Evolutionary conservation across 2,888 invertebrate species (phyloP), one percentile per base, ranked within the genome.

Genomic region (Mellilla xanthometata): DNA sequence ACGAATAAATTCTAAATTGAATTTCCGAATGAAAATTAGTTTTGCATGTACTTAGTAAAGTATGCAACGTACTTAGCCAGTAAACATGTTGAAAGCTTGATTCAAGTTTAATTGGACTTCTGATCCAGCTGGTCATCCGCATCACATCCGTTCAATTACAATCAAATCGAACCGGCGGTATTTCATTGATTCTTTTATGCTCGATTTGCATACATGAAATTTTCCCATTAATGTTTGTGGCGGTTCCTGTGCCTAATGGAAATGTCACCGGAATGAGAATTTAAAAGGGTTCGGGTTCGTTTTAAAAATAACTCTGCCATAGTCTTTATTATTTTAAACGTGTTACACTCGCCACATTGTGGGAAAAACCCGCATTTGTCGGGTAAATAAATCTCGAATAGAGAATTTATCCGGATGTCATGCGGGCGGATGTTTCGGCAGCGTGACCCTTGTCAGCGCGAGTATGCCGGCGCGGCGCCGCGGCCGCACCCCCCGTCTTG

Each of bases 381-480:
- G 32, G 31, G 47, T 46, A 40, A 48, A 54, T 73, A 73, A 70
- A 74, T 75, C 63, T 66, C 47, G 56, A 60, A 68, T 64, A 60
- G 50, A 61, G 57, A 58, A 65, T 63, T 63, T 62, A 52, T 48
- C 61, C 61, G 65, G 66, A 70, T 72, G 72, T 72, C 69, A 73
- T 71, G 32, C 63, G 49, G 52, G 62, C 62, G 71, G 62, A 67
- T 73, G 72, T 77, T 79, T 76, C 73, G 74, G 74, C 71, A 71
- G 65, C 68, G 55, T 65, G 69, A 76, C 75, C 77, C 75, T 72
- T 67, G 75, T 78, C 73, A 70, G 60, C 46, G 54, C 54, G 52
- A 34, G 38, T 33, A 28, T 27, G 24, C 7, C 27, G 42, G 36
- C 33, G 13, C 12, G 9, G 11, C 40, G 28, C 42, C 42, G 45